Conservation (phyloP, 2,113 vertebrate species). For the Chloroceryle aenea region DNA sequence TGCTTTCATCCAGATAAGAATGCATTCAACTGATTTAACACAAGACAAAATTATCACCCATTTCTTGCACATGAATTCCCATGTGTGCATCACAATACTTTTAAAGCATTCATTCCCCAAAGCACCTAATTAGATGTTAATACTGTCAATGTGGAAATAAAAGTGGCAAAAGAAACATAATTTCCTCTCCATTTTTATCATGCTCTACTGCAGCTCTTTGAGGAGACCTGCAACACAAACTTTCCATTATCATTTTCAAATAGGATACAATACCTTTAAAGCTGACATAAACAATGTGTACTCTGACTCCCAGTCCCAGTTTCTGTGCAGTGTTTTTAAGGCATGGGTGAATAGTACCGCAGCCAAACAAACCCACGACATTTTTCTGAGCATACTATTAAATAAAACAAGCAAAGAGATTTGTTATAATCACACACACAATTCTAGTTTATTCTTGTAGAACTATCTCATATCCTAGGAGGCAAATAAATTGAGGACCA, state of each 20-base stretch:
- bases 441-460: background rate
- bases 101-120: background rate
- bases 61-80: background rate
- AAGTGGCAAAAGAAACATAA: background rate
- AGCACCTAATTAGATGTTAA: background rate
- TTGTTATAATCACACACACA: background rate
- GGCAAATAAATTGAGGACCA: background rate
- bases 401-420: slow-evolving; percentile 3
- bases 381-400: slow-evolving; percentile 85
- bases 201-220: background rate
- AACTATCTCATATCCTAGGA: background rate
- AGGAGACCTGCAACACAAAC: background rate
- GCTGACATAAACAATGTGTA: slow-evolving; percentile 97
- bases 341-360: slow-evolving; percentile 87
- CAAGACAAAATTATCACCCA: background rate
- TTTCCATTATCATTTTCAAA: background rate
- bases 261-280: slow-evolving; percentile 86
- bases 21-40: background rate
- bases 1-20: background rate
- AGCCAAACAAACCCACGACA: slow-evolving; percentile 90
- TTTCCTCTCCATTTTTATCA: background rate
- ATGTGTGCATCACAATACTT: background rate
- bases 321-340: slow-evolving; percentile 94
- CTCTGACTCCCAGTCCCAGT: slow-evolving; percentile 98
- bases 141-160: background rate